Evolutionary conservation across 2,797 vertebrate species (phyloP).

Genomic region (Clarias pachynema): DNA sequence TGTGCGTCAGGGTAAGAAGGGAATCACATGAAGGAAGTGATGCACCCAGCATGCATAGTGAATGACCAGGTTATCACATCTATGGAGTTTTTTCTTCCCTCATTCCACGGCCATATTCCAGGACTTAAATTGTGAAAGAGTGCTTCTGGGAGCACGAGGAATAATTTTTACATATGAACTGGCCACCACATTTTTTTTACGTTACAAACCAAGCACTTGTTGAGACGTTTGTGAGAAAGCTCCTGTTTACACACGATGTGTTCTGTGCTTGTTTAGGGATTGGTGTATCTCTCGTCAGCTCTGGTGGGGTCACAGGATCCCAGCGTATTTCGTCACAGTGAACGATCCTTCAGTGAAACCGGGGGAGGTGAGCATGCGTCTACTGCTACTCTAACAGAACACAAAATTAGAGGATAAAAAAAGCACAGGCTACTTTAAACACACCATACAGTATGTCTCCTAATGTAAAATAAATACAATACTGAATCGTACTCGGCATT

Average conservation of each 20-base stretch:
- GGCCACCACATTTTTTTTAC: too few relatives aligned
- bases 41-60: too few relatives aligned
- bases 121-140: too few relatives aligned
- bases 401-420: not conserved
- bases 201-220: not conserved
- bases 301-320: conserved; percentile 95
- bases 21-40: too few relatives aligned
- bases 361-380: conserved; percentile 77
- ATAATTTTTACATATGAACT: too few relatives aligned
- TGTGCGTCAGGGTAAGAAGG: too few relatives aligned
- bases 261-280: conserved; percentile 73
- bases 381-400: not conserved
- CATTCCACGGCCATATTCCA: too few relatives aligned
- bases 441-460: not conserved
- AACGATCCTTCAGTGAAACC: conserved; percentile 74
- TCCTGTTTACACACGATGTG: not conserved
- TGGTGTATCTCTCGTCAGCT: conserved; percentile 95
- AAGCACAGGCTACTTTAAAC: not conserved
- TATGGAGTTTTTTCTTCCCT: too few relatives aligned
- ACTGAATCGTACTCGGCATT: not conserved
- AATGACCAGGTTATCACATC: too few relatives aligned
- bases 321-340: conserved; percentile 87
- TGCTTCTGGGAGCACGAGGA: too few relatives aligned
- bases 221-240: not conserved
- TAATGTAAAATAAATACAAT: not conserved